A percentile compares a stretch with the other conserved stretches of the same genome.
These are phyloP conservation scores for Drosophila repletoides DNA, from an alignment of 1,140 invertebrate species.

Conservation along the genomic window DNA sequence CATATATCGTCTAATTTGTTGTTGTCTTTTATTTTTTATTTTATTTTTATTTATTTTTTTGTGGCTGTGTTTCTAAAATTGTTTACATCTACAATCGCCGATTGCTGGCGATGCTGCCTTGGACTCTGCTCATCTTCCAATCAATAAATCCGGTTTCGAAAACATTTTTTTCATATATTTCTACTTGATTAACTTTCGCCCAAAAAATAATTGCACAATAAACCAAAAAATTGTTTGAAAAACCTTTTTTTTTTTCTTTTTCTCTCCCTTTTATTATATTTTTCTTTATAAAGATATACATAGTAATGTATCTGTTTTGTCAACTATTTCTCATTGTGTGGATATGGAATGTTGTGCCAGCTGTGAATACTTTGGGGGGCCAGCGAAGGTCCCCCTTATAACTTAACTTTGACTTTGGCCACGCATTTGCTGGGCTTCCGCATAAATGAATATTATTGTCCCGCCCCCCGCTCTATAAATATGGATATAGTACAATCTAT, in stretches of 20 bases:
- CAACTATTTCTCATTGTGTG: conserved; percentile 9
- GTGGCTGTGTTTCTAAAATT: conserved; percentile 65
- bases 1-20: conserved; percentile 73
- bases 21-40: conserved; percentile 39
- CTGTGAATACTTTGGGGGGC: neutral
- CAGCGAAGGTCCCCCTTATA: conserved; percentile 2
- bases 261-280: conserved; percentile 1
- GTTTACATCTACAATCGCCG: conserved; percentile 64
- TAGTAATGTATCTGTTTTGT: too few species aligned
- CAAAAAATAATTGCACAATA: conserved; percentile 74
- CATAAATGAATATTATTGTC: conserved; percentile 23
- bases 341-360: conserved; percentile 21
- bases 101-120: conserved; percentile 5
- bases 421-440: conserved; percentile 26
- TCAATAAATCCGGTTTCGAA: conserved; percentile 73
- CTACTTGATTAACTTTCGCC: conserved; percentile 76
- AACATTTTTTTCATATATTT: conserved; percentile 45
- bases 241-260: conserved; percentile 25
- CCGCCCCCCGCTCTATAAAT: conserved; percentile 22
- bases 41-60: conserved; percentile 30
- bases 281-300: too few species aligned
- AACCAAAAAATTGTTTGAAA: conserved; percentile 54
- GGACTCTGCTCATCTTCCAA: conserved; percentile 61
- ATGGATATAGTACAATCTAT: conserved; percentile 9
- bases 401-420: conserved; percentile 34